Evolutionary conservation across 2,888 invertebrate species (phyloP).

Genomic region (Aphidoletes aphidimyza): DNA sequence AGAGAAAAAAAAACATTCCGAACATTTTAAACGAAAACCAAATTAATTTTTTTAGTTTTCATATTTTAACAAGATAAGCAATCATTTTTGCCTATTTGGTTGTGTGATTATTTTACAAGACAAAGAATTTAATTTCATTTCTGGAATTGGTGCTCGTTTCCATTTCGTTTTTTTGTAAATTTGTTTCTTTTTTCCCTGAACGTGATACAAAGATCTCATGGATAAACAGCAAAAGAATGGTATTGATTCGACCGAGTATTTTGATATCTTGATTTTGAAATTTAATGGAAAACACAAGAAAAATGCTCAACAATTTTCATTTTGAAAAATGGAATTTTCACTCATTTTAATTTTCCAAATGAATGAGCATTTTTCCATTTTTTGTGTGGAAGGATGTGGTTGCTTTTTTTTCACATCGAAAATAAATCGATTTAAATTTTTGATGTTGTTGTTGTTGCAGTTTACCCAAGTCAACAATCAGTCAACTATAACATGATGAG

Average conservation of each 20-base stretch:
- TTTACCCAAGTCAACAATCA: constrained; percentile 54
- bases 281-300: neutral
- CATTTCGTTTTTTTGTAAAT: neutral
- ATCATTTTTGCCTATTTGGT: neutral
- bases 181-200: constrained; percentile 6
- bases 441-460: constrained; percentile 12
- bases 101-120: neutral
- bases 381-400: neutral
- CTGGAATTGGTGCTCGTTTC: constrained; percentile 23
- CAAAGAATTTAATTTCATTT: neutral
- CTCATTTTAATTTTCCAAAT: too few relatives aligned
- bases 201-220: constrained; percentile 51
- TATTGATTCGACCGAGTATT: neutral
- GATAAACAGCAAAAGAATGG: constrained; percentile 53
- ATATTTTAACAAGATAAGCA: neutral
- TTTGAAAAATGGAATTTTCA: too few relatives aligned
- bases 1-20: constrained; percentile 46
- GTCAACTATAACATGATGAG: constrained; percentile 38
- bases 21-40: neutral
- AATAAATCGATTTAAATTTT: neutral
- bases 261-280: neutral
- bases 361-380: too few relatives aligned
- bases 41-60: constrained; percentile 30
- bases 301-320: too few relatives aligned
- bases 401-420: neutral